phyloP scores from a whole-genome alignment of 2,888 invertebrate species.

The Platerodrilus igneus region DNA sequence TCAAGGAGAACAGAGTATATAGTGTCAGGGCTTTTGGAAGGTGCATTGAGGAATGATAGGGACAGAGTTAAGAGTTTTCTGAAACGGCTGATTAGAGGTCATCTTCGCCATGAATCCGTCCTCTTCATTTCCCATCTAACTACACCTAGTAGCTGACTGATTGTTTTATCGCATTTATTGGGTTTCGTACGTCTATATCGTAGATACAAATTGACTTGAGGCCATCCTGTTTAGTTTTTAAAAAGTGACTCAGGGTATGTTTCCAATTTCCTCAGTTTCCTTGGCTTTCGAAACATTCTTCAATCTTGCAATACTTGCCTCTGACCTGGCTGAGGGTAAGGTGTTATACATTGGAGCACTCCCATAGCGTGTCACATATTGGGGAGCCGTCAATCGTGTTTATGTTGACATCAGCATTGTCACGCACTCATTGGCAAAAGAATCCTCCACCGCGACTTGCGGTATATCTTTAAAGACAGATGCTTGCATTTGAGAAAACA shows the following conservation, averaged over 20 bases:
- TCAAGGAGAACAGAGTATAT: neutral
- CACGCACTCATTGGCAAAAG: no score
- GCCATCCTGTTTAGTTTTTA: constrained; percentile 3
- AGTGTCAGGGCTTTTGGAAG: no score
- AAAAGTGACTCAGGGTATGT: neutral
- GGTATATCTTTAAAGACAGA: constrained; percentile 1
- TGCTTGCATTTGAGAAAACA: no score
- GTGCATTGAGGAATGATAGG: constrained; percentile 1
- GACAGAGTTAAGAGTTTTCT: neutral
- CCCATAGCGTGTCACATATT: constrained; percentile 2
- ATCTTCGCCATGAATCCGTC: neutral
- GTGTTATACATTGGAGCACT: no score
- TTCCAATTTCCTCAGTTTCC: constrained; percentile 1
- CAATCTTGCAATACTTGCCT: no score
- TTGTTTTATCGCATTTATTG: neutral
- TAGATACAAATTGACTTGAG: no score
- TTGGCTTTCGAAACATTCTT: no score
- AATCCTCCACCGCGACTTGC: neutral
- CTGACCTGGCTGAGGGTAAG: no score
- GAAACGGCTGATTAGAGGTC: neutral
- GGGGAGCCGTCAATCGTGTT: no score
- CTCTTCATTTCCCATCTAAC: neutral
- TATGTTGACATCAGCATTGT: no score
- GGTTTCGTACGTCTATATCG: no score
- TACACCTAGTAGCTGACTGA: neutral